phyloP scores from a whole-genome alignment of 1,140 invertebrate genomes.

The honey bee (Apis mellifera) region Amel_HAv3.1 CM009944.2:3398501-3399000 shows the following conservation, averaged over 20 bases:
- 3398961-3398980: not conserved
- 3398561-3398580: constrained; percentile 82
- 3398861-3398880: constrained; percentile 2
- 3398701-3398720: constrained; percentile 67
- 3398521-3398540: constrained; percentile 15
- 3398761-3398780: constrained; percentile 63
- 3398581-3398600: constrained; percentile 87
- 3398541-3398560: constrained; percentile 78
- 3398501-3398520: not conserved
- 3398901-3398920: constrained; percentile 19
- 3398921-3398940: not conserved
- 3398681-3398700: constrained; percentile 76
- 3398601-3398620: constrained; percentile 88
- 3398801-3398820: constrained; percentile 48
- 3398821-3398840: constrained; percentile 34
- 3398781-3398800: constrained; percentile 51
- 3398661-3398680: constrained; percentile 89
- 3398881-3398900: not conserved
- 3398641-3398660: constrained; percentile 95
- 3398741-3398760: constrained; percentile 67
- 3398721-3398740: constrained; percentile 74
- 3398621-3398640: constrained; percentile 89
- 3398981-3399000: constrained; percentile 27
- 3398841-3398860: constrained; percentile 29
- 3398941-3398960: constrained; percentile 8